Evolutionary conservation across 2,113 vertebrate species (phyloP).

Genomic region (Ceratotherium simum): DNA sequence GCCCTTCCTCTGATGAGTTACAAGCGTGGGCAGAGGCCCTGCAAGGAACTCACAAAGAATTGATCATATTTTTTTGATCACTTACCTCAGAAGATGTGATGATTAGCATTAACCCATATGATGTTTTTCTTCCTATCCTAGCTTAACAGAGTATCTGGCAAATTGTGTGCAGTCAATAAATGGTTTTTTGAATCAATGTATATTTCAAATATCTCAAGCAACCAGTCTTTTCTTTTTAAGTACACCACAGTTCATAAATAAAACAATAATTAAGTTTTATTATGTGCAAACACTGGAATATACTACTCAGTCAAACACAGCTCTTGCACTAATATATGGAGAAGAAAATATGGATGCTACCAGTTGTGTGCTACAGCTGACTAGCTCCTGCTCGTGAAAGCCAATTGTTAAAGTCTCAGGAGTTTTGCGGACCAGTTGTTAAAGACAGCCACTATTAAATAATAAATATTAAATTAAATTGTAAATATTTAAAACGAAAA

Average conservation of each 20-base stretch:
- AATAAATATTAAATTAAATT: not conserved
- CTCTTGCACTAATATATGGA: not conserved
- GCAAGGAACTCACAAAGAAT: not conserved
- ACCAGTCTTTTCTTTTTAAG: conserved; percentile 16
- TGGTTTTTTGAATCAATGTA: conserved; percentile 30
- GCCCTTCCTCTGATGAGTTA: not conserved
- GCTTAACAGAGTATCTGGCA: conserved; percentile 33
- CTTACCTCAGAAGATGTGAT: conserved; percentile 1
- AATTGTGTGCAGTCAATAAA: conserved; percentile 4
- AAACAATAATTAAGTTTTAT: conserved; percentile 18
- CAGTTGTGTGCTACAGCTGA: no score
- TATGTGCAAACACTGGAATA: not conserved
- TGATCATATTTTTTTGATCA: not conserved
- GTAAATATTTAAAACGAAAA: not conserved
- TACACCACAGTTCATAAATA: not conserved
- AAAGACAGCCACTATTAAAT: not conserved
- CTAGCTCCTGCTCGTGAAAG: not conserved
- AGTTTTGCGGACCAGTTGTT: not conserved
- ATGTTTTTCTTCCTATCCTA: conserved; percentile 19
- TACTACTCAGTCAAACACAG: not conserved
- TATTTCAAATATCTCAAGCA: conserved; percentile 42
- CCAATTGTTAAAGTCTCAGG: not conserved
- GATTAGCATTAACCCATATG: not conserved
- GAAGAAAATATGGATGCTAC: not conserved
- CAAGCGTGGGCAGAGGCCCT: not conserved